Evolutionary conservation across 2,888 invertebrate species (phyloP).

Genomic region (Choreutis nemorana): DNA sequence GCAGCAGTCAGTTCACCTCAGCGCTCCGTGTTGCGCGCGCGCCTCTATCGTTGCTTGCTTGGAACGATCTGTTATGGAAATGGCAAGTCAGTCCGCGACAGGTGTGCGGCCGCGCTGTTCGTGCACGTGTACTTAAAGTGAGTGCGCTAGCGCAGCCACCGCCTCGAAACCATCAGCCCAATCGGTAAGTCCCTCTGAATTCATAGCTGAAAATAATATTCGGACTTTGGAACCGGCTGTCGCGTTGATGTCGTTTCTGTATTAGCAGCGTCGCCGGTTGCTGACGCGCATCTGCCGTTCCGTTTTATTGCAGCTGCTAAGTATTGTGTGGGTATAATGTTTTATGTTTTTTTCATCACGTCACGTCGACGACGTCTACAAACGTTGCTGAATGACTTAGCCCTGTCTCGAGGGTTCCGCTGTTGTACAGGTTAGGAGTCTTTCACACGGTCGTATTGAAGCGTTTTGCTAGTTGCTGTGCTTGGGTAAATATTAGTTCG

Average conservation of each 20-base stretch:
- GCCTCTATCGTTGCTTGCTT: slow-evolving; percentile 32
- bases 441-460: slow-evolving; percentile 38
- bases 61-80: slow-evolving; percentile 49
- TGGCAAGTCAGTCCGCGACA: slow-evolving; percentile 61
- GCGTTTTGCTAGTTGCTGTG: slow-evolving; percentile 46
- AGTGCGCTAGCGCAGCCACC: slow-evolving; percentile 50
- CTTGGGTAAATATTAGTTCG: slow-evolving; percentile 54
- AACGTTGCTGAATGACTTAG: slow-evolving; percentile 25
- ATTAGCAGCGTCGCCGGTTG: slow-evolving; percentile 33
- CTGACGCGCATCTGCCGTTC: slow-evolving; percentile 55
- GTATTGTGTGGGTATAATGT: slow-evolving; percentile 40
- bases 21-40: slow-evolving; percentile 56
- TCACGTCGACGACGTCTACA: slow-evolving; percentile 19
- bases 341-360: slow-evolving; percentile 32
- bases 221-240: slow-evolving; percentile 22
- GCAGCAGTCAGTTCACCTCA: slow-evolving; percentile 51
- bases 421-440: slow-evolving; percentile 20
- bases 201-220: slow-evolving; percentile 23
- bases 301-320: slow-evolving; percentile 52
- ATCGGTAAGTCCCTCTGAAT: slow-evolving; percentile 36
- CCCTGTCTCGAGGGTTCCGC: slow-evolving; percentile 37
- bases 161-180: slow-evolving; percentile 19
- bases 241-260: slow-evolving; percentile 39
- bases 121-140: slow-evolving; percentile 65
- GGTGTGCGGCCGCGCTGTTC: slow-evolving; percentile 58